phyloP scores from a whole-genome alignment of 2,888 invertebrate genomes.

The Mantis religiosa region DNA sequence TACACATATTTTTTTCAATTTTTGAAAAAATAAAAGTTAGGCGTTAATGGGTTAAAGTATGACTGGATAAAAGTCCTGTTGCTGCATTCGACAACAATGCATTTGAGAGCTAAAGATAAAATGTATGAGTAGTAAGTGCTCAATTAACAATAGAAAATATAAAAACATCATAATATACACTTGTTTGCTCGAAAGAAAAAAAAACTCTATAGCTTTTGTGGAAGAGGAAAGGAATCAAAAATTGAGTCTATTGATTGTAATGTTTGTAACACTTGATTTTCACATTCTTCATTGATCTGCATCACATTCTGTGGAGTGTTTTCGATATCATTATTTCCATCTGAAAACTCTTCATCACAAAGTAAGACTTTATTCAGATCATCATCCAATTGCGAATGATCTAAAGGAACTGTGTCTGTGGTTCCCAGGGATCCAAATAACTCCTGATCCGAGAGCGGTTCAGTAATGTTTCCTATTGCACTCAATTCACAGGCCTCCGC shows the following conservation, averaged over 20 bases:
- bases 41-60: too few species aligned
- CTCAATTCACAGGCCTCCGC: neutral
- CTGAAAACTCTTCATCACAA: neutral
- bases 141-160: too few species aligned
- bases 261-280: neutral
- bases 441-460: neutral
- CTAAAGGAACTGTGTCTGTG: neutral
- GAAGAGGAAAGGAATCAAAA: neutral
- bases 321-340: neutral
- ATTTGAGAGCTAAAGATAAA: too few species aligned
- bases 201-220: neutral
- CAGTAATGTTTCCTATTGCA: neutral
- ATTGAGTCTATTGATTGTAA: conserved; percentile 4
- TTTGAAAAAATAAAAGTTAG: too few species aligned
- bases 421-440: neutral
- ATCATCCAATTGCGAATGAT: neutral
- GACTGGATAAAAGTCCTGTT: too few species aligned
- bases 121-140: too few species aligned
- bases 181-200: neutral
- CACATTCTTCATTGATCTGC: neutral
- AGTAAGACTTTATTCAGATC: neutral
- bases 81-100: too few species aligned
- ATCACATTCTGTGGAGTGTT: neutral
- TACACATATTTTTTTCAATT: too few species aligned
- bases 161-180: too few species aligned